Percentiles rank a stretch among this genome's conserved stretches.
Evolutionary conservation across 1,140 invertebrate species (phyloP).

Genomic region (Diplogasteroides magnus): DNA sequence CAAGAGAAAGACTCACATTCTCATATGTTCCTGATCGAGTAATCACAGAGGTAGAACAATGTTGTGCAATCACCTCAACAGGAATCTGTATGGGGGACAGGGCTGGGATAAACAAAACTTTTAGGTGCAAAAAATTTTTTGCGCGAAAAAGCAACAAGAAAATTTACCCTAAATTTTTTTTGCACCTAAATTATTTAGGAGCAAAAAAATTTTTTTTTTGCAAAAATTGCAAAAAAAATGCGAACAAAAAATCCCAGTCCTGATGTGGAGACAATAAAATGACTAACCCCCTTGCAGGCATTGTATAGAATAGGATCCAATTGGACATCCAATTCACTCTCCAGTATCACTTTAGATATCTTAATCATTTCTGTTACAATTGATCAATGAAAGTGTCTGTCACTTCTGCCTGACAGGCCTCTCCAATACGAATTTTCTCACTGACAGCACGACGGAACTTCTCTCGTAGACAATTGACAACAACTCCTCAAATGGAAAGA

Average conservation of each 20-base stretch:
- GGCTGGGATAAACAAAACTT: no score
- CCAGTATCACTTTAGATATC: conserved; percentile 47
- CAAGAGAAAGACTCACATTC: no score
- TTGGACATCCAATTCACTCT: conserved; percentile 66
- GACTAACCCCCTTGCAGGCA: conserved; percentile 71
- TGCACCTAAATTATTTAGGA: not conserved
- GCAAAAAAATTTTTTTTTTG: not conserved
- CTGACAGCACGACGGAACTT: conserved; percentile 41
- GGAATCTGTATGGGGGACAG: no score
- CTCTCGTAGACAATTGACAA: conserved; percentile 46
- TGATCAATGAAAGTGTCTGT: not conserved
- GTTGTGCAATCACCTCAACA: no score
- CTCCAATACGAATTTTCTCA: conserved; percentile 13
- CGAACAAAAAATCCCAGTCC: no score
- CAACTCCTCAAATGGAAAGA: no score
- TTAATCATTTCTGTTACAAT: conserved; percentile 31
- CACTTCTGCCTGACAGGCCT: not conserved
- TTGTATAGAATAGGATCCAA: conserved; percentile 80
- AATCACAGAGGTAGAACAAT: no score
- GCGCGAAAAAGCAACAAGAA: no score
- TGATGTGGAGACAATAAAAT: no score
- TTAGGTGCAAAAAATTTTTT: no score
- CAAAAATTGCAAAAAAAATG: no score
- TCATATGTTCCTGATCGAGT: not conserved
- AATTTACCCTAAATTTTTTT: no score